Conservation (phyloP, 2,797 vertebrate species). For the Sebastes glaucus region DNA sequence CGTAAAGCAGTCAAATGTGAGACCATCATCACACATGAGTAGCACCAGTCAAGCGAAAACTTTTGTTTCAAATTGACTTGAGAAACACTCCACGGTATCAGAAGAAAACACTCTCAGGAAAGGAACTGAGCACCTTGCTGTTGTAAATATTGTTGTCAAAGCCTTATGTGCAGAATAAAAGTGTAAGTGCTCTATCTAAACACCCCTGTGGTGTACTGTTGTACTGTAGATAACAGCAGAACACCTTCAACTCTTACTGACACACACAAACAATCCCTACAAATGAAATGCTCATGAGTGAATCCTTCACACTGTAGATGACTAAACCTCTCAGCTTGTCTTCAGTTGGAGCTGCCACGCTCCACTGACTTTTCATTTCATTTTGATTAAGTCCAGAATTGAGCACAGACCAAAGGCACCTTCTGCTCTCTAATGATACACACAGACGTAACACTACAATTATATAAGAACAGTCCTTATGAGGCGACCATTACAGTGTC, state of each 20-base stretch:
- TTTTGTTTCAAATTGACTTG: neutral
- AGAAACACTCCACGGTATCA: too few species aligned
- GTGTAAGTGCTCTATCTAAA: neutral
- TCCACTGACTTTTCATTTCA: constrained; percentile 25
- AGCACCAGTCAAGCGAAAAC: neutral
- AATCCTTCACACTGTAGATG: neutral
- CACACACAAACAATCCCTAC: neutral
- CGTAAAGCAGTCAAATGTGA: neutral
- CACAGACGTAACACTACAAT: neutral
- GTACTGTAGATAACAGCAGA: neutral
- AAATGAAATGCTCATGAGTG: constrained; percentile 15
- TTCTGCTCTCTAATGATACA: neutral
- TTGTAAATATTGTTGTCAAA: neutral
- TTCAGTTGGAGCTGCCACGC: neutral
- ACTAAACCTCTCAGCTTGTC: neutral
- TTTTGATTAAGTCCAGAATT: constrained; percentile 6
- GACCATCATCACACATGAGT: neutral
- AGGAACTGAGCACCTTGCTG: too few species aligned
- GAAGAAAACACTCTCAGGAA: neutral
- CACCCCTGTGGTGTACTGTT: neutral
- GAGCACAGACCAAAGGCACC: neutral
- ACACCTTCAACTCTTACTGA: neutral
- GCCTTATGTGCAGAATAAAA: neutral
- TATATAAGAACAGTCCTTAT: neutral
- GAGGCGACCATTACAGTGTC: neutral